Evolutionary conservation across 2,888 invertebrate species (phyloP), one percentile per base, ranked within the genome.

Genomic region (Heterodera filipjevi): DNA sequence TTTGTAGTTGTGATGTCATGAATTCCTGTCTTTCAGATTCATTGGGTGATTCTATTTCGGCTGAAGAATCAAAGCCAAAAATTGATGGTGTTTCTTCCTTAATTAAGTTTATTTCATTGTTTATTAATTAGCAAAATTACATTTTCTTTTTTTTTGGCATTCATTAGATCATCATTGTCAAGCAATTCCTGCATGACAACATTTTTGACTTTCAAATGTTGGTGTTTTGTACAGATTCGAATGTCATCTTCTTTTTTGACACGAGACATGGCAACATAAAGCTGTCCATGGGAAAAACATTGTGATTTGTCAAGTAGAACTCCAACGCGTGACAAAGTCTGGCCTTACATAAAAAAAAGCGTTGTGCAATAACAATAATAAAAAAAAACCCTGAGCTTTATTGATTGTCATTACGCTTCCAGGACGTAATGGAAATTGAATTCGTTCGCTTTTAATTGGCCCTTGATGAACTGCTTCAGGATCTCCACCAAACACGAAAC

Each of bases 361-460:
- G 6, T 19, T 49, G 12, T 49, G 49, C 19, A 59, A n/a, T n/a
- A 3, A n/a, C 22, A 59, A 8, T n/a, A 16, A 2, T 12, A 5
- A 49, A 19, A 68, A 68, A 68, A 19, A 68, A 39, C 70, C 70
- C 5, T 77, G 77, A 0, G 80, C 71, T 35, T 77, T 77, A 46
- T 77, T 80, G 27, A 77, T 80, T 1, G 77, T 77, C 77, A 77
- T 77, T 1, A 53, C 77, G 6, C 35, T 39, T 0, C 68, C 77
- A 22, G 64, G 32, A 22, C 79, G 39, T 8, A 77, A 8, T 1
- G 77, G 77, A 27, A 77, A 77, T 64, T 77, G 77, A 10, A 66
- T 49, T 6, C 77, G 77, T 12, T 77, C 46, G 39, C 70, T 19
- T 22, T 22, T 14, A 16, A 68, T 1, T 39, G 22, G 19, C 19